Evolutionary conservation across 2,797 vertebrate species (phyloP).

Genomic region (Erpetoichthys calabaricus): DNA sequence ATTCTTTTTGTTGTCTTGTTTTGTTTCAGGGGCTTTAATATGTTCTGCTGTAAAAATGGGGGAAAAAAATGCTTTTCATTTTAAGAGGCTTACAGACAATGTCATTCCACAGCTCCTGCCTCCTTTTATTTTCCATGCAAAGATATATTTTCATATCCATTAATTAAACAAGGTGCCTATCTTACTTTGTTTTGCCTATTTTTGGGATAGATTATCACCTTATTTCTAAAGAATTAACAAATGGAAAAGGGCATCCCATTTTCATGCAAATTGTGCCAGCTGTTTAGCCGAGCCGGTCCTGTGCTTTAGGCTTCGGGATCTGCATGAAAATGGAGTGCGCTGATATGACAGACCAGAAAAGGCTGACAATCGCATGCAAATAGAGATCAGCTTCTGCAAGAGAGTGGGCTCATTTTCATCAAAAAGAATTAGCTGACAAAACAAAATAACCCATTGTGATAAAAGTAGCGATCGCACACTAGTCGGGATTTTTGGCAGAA

Average conservation of each 20-base stretch:
- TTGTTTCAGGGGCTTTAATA: background rate
- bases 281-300: conserved; percentile 47
- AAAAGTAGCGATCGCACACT: conserved; percentile 42
- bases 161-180: conserved; percentile 20
- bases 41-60: background rate
- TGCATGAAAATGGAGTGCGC: conserved; percentile 48
- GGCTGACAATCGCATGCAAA: conserved; percentile 50
- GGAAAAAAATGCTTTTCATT: conserved; percentile 1
- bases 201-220: conserved; percentile 45
- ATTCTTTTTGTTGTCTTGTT: conserved; percentile 7
- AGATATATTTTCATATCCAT: conserved; percentile 18
- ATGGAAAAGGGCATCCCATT: conserved; percentile 49
- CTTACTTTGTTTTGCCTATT: conserved; percentile 50
- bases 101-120: background rate
- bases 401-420: conserved; percentile 42
- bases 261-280: conserved; percentile 60
- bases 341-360: conserved; percentile 44
- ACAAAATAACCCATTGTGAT: conserved; percentile 50
- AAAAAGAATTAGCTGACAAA: conserved; percentile 61
- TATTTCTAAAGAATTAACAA: conserved; percentile 56
- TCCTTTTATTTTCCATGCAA: conserved; percentile 13
- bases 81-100: conserved; percentile 9
- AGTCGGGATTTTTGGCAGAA: conserved; percentile 1
- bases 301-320: conserved; percentile 43
- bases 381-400: conserved; percentile 43